Conservation (phyloP, 2,113 vertebrate species). For the Aptenodytes patagonicus region DNA sequence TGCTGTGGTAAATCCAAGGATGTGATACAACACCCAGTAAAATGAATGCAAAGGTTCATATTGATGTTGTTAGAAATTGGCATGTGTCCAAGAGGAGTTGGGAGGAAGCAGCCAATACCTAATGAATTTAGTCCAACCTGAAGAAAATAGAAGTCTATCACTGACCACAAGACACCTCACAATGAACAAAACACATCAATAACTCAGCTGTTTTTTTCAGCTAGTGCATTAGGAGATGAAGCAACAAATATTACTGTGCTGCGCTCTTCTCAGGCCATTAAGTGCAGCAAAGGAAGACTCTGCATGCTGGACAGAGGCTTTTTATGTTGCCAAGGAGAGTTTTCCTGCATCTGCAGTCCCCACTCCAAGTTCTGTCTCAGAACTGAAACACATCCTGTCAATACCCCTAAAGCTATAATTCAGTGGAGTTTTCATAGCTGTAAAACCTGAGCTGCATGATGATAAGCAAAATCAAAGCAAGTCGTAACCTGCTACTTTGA, state of each 20-base stretch:
- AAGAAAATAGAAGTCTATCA: background rate
- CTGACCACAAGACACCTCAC: background rate
- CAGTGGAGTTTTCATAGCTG: conserved; percentile 6
- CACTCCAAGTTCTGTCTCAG: background rate
- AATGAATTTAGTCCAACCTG: background rate
- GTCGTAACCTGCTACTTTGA: background rate
- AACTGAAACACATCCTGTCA: conserved; percentile 5
- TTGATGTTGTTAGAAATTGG: background rate
- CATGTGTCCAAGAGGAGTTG: background rate
- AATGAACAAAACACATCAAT: background rate
- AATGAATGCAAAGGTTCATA: background rate
- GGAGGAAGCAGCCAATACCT: background rate
- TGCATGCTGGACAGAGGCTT: background rate
- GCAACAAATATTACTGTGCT: background rate
- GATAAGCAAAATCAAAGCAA: conserved; percentile 41
- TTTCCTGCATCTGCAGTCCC: background rate
- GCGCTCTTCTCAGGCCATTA: background rate
- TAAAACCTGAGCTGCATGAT: conserved; percentile 39
- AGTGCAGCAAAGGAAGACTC: background rate
- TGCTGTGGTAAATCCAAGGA: background rate
- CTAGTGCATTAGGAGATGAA: background rate
- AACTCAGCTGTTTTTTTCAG: background rate
- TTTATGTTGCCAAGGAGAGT: background rate
- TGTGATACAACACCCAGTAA: background rate
- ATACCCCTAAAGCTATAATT: conserved; percentile 19